phyloP scores from a whole-genome alignment of 2,888 invertebrate genomes.

The Cerceris rybyensis region DNA sequence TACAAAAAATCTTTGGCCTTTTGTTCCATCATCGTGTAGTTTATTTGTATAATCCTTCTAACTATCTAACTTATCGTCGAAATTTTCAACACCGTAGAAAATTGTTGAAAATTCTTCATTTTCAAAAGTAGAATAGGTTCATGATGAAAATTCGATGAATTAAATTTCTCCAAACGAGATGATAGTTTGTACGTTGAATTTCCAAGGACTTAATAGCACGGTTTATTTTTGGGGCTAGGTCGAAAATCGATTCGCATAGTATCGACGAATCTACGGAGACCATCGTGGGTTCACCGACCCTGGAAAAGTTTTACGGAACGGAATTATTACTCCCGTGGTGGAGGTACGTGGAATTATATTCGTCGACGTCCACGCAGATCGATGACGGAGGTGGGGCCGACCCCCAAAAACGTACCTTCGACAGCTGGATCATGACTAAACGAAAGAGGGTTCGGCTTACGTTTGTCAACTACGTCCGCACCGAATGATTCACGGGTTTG shows the following conservation, averaged over 20 bases:
- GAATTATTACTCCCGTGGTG: constrained; percentile 47
- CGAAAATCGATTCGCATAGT: constrained; percentile 28
- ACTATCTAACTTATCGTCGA: neutral
- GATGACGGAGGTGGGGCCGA: constrained; percentile 56
- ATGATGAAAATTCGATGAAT: no score
- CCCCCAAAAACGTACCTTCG: constrained; percentile 61
- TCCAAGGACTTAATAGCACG: no score
- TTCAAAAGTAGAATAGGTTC: neutral
- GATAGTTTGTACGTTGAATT: no score
- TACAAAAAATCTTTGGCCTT: neutral
- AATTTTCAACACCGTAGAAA: no score
- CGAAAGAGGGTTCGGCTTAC: constrained; percentile 44
- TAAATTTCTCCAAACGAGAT: neutral
- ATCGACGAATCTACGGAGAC: constrained; percentile 42
- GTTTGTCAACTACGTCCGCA: constrained; percentile 44
- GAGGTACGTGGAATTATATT: constrained; percentile 43
- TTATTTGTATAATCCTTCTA: constrained; percentile 14
- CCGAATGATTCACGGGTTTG: constrained; percentile 56
- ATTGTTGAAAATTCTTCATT: neutral
- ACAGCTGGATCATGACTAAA: constrained; percentile 69
- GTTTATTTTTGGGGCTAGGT: neutral
- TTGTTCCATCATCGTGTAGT: neutral
- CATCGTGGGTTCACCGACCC: constrained; percentile 54
- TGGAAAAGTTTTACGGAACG: constrained; percentile 44
- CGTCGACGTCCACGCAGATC: constrained; percentile 48